Conservation (phyloP, 2,797 vertebrate genomes). For the Petrocephalus sullivani region DNA sequence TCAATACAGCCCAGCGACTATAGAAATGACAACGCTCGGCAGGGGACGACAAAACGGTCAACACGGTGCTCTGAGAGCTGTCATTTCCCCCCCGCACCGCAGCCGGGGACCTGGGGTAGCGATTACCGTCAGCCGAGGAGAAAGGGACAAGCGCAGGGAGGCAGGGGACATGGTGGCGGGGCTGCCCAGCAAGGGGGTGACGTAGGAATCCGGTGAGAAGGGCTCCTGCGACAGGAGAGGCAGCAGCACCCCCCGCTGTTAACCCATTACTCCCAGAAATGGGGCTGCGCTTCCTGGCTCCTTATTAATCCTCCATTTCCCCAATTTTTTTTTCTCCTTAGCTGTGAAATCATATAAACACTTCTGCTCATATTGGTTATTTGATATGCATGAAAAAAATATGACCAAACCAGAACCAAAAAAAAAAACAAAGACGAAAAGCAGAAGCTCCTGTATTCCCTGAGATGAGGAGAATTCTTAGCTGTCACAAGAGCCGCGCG, state of each 20-base stretch:
- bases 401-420: neutral
- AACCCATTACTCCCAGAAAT: neutral
- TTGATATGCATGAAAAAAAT: neutral
- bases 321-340: neutral
- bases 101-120: neutral
- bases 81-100: constrained; percentile 57
- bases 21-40: constrained; percentile 67
- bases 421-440: neutral
- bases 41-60: constrained; percentile 64
- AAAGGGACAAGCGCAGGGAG: neutral
- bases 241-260: neutral
- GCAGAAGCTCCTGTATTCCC: neutral
- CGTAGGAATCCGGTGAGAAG: neutral
- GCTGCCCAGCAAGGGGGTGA: neutral
- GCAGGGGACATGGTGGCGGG: neutral
- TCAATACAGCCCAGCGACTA: constrained; percentile 64
- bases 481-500: constrained; percentile 31
- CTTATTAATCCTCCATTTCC: neutral
- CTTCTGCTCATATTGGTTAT: neutral
- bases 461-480: constrained; percentile 11
- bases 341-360: constrained; percentile 12
- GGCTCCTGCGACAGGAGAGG: neutral
- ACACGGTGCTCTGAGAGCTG: constrained; percentile 59
- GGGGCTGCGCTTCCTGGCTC: neutral
- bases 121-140: constrained; percentile 1